These are phyloP conservation scores for Syngnathus typhle DNA, from an alignment of 2,113 vertebrate genomes.

Conservation along the genomic window DNA sequence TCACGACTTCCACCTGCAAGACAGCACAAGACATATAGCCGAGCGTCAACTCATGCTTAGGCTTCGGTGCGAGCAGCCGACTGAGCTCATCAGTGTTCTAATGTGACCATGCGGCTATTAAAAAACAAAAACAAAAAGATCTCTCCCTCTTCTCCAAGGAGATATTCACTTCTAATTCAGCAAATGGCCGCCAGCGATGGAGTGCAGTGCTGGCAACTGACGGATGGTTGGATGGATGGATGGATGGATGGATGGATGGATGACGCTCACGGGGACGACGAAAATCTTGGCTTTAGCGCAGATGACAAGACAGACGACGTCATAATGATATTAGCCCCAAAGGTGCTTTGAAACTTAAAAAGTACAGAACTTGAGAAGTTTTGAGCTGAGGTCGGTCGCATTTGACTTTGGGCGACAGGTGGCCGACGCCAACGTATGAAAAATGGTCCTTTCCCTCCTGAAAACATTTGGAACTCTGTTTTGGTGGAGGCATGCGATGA, in stretches of 20 bases:
- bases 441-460: background rate
- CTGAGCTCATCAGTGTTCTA: conserved; percentile 52
- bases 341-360: background rate
- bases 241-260: conserved; percentile 19
- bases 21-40: conserved; percentile 37
- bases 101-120: conserved; percentile 41
- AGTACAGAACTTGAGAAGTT: background rate
- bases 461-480: background rate
- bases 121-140: conserved; percentile 24
- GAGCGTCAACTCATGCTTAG: background rate
- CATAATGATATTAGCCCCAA: background rate
- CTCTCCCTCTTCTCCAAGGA: conserved; percentile 33
- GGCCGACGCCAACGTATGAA: background rate
- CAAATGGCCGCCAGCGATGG: conserved; percentile 45
- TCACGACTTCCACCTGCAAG: conserved; percentile 84
- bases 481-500: background rate
- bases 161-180: conserved; percentile 55
- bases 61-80: background rate
- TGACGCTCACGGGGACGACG: conserved; percentile 9
- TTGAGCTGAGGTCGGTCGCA: too few relatives aligned
- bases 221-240: conserved; percentile 1
- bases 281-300: conserved; percentile 19
- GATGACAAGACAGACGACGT: conserved; percentile 2
- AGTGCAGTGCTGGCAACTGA: conserved; percentile 25
- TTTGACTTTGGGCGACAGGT: too few relatives aligned